A percentile compares a stretch with the other conserved stretches of the same genome.
Evolutionary conservation across 2,113 vertebrate genomes (phyloP).

Genomic region (Chloroceryle aenea): DNA sequence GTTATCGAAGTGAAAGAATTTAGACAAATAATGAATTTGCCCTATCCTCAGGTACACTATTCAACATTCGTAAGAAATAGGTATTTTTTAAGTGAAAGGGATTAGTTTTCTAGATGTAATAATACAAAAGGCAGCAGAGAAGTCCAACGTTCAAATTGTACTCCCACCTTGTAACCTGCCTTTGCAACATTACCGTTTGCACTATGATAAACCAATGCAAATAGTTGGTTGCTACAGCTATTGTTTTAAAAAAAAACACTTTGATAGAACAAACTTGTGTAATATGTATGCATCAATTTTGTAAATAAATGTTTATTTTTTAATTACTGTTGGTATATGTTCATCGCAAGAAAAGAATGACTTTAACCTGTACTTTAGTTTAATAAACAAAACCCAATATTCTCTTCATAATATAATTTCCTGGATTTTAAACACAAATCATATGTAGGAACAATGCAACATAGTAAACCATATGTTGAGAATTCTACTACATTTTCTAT

Average conservation of each 20-base stretch:
- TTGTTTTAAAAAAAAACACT: conserved; percentile 86
- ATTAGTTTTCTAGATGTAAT: conserved; percentile 44
- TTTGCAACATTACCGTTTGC: conserved; percentile 88
- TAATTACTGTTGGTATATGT: conserved; percentile 89
- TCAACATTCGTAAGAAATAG: conserved; percentile 60
- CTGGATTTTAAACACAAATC: conserved; percentile 77
- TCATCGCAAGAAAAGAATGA: conserved; percentile 77
- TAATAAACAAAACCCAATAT: conserved; percentile 81
- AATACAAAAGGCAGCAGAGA: conserved; percentile 60
- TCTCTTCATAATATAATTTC: conserved; percentile 84
- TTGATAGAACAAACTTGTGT: conserved; percentile 92
- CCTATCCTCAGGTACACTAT: conserved; percentile 66
- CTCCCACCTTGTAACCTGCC: conserved; percentile 76
- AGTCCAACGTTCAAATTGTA: conserved; percentile 44
- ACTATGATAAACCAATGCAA: conserved; percentile 90
- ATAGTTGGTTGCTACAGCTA: conserved; percentile 90
- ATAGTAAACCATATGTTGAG: conserved; percentile 54
- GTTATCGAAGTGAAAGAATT: conserved; percentile 36
- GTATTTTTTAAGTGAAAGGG: conserved; percentile 58
- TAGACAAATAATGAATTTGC: conserved; percentile 9
- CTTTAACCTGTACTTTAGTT: conserved; percentile 81
- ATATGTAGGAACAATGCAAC: conserved; percentile 51
- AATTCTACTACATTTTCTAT: conserved; percentile 71
- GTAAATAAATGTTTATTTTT: conserved; percentile 91
- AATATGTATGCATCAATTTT: conserved; percentile 93